Evolutionary conservation across 2,797 vertebrate species (phyloP).

Genomic region (Apogon talboti): DNA sequence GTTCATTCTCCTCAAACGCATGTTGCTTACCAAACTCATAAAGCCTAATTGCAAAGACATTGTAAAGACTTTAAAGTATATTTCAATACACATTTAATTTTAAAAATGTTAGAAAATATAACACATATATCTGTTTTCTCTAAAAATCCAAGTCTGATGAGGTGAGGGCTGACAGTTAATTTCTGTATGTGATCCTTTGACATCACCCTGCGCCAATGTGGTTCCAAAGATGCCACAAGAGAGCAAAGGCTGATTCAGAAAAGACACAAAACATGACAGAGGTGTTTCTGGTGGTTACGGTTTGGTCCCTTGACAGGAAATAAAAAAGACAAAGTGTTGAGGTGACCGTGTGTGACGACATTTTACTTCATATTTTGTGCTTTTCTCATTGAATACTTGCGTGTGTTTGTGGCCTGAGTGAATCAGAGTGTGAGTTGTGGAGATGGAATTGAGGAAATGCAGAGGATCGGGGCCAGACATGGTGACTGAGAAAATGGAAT

Average conservation of each 20-base stretch:
- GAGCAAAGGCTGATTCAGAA: neutral
- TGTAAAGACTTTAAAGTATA: neutral
- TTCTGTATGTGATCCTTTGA: neutral
- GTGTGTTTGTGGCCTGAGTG: slow-evolving; percentile 45
- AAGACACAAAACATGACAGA: neutral
- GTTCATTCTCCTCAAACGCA: slow-evolving; percentile 31
- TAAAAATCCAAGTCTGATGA: neutral
- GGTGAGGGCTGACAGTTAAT: neutral
- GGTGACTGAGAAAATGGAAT: slow-evolving; percentile 64
- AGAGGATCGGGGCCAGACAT: slow-evolving; percentile 49
- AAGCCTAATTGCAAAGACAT: slow-evolving; percentile 17
- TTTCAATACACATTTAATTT: too few species aligned
- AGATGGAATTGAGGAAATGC: slow-evolving; percentile 50
- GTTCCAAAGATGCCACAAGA: neutral
- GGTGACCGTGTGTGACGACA: slow-evolving; percentile 33
- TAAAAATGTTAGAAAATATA: too few species aligned
- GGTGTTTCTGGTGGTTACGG: slow-evolving; percentile 19
- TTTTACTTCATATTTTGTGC: slow-evolving; percentile 14
- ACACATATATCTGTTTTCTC: neutral
- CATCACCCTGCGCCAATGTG: neutral
- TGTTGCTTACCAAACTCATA: slow-evolving; percentile 37
- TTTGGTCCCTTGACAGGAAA: slow-evolving; percentile 5
- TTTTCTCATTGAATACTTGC: slow-evolving; percentile 41
- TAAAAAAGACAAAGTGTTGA: slow-evolving; percentile 1
- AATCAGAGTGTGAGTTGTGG: slow-evolving; percentile 26